phyloP scores from a whole-genome alignment of 2,113 vertebrate genomes.

The Cranoglanis bouderius region DNA sequence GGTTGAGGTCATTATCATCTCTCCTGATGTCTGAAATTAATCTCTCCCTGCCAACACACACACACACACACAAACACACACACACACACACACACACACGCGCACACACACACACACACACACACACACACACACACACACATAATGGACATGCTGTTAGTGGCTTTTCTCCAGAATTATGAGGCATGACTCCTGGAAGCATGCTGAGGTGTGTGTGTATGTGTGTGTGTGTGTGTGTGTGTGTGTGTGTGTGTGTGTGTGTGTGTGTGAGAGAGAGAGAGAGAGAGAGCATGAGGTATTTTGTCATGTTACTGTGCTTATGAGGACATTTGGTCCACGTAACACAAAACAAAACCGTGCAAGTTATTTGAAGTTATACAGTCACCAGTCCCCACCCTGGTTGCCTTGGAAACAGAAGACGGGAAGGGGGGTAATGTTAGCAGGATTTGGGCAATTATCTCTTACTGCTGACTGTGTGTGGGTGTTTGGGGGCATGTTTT shows the following conservation, averaged over 20 bases:
- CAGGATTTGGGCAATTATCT: conserved; percentile 67
- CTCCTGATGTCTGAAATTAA: conserved; percentile 51
- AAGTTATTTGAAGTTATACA: conserved; percentile 27
- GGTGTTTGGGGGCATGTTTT: neutral
- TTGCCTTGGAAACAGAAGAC: conserved; percentile 46
- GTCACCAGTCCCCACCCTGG: conserved; percentile 15
- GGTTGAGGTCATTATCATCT: conserved; percentile 48
- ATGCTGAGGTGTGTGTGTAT: conserved; percentile 9
- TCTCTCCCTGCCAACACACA: conserved; percentile 37
- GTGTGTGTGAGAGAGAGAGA: conserved; percentile 4
- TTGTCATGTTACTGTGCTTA: neutral
- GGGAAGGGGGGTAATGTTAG: conserved; percentile 39
- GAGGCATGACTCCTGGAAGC: conserved; percentile 11
- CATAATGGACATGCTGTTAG: conserved; percentile 7
- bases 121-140: conserved; percentile 41
- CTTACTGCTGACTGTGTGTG: conserved; percentile 32
- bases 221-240: conserved; percentile 32
- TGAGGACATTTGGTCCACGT: neutral
- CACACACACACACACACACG: neutral
- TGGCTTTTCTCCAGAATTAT: conserved; percentile 25
- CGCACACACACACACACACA: conserved; percentile 31
- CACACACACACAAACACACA: conserved; percentile 37
- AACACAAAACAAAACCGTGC: neutral
- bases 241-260: conserved; percentile 31
- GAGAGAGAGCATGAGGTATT: neutral